These are phyloP conservation scores for Asarcornis scutulata DNA, from an alignment of 2,113 vertebrate genomes.

Conservation along the genomic window DNA sequence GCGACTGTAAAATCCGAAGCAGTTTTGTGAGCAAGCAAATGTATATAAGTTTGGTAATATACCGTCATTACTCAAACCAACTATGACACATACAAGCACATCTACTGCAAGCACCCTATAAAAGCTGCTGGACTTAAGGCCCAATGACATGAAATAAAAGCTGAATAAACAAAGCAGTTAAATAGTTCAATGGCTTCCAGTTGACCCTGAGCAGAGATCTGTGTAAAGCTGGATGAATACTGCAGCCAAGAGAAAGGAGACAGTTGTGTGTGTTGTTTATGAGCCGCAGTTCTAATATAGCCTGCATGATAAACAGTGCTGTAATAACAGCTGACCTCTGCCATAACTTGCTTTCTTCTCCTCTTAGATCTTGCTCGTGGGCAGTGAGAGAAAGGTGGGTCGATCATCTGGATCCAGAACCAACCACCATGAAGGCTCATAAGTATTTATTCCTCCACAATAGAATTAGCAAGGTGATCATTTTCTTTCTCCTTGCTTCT, in stretches of 20 bases:
- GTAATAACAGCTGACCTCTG: neutral
- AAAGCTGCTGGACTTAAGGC: neutral
- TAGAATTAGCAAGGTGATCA: neutral
- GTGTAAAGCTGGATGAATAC: neutral
- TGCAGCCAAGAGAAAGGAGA: neutral
- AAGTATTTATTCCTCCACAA: neutral
- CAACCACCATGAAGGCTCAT: neutral
- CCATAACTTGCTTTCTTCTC: neutral
- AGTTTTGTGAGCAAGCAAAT: neutral
- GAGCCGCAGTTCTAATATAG: neutral
- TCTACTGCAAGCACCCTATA: neutral
- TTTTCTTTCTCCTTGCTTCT: neutral
- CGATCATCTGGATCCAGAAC: neutral
- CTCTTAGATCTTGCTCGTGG: neutral
- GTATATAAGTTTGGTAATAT: neutral
- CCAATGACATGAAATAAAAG: neutral
- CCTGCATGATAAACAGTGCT: neutral
- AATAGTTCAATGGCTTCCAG: neutral
- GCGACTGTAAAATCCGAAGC: neutral
- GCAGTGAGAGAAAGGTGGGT: neutral
- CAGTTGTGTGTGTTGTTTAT: neutral
- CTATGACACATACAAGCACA: neutral
- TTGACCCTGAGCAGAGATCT: neutral
- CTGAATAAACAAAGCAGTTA: neutral
- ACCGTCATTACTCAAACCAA: neutral